Conservation (phyloP, 2,113 vertebrate genomes). For the Oryzias celebensis region DNA sequence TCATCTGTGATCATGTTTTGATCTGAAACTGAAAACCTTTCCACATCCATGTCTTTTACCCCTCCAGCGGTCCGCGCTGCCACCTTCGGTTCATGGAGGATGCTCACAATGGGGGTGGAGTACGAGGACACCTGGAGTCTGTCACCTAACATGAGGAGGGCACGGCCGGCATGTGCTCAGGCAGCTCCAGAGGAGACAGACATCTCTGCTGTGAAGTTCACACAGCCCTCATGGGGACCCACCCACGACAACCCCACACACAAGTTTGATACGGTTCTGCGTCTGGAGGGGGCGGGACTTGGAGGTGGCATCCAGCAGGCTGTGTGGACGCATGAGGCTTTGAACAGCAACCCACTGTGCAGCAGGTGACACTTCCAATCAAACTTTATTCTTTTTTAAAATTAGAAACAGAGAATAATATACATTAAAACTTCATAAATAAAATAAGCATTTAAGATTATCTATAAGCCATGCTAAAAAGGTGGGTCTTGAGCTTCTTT, state of each 20-base stretch:
- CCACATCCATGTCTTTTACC: neutral
- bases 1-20: too few species aligned
- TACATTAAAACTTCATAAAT: too few species aligned
- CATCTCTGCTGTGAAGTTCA: neutral
- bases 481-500: too few species aligned
- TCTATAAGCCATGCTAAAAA: too few species aligned
- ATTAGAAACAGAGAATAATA: too few species aligned
- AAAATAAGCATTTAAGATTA: too few species aligned
- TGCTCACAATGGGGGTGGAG: constrained; percentile 74
- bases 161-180: neutral
- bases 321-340: constrained; percentile 52
- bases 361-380: constrained; percentile 41
- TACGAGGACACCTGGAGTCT: constrained; percentile 70
- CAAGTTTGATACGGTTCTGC: constrained; percentile 41
- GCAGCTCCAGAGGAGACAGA: constrained; percentile 2
- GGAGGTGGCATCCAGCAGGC: constrained; percentile 32
- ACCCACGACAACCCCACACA: neutral
- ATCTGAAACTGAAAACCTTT: neutral
- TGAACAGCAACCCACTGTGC: constrained; percentile 25
- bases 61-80: constrained; percentile 64
- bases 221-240: constrained; percentile 10
- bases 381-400: too few species aligned
- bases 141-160: constrained; percentile 27
- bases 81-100: constrained; percentile 74
- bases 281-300: constrained; percentile 25